Evolutionary conservation across 2,888 invertebrate genomes (phyloP), one percentile per base, ranked within the genome.

Genomic region (Agonopterix subpropinquella): DNA sequence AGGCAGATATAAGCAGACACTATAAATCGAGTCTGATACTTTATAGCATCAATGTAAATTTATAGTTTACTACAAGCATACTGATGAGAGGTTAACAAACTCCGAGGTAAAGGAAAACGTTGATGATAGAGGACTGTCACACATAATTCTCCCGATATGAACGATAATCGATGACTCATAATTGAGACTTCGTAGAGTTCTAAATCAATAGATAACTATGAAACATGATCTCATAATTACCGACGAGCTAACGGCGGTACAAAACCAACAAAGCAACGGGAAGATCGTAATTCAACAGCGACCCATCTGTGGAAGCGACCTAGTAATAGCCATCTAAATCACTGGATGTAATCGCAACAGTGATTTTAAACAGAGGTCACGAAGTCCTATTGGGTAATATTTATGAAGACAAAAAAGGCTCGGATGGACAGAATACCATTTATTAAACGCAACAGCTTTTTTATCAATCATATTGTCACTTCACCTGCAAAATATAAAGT

Each of bases 141-240:
- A 72, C 74, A 78, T 78, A 79, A 79, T 75, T 77, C 69, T 65
- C 70, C 64, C 70, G 66, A 64, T 67, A 62, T 64, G 61, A 65
- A 70, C 73, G 70, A 79, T 80, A 79, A 82, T 80, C 76, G 70
- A 74, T 80, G 79, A 80, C 72, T 81, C 78, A 77, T 80, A 84
- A 82, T 81, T 80, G 77, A 83, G 79, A 78, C 77, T 78, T 80
- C 65, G 75, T 67, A 74, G 68, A 77, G 75, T 75, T 81, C 81
- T 77, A 77, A 83, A 84, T 80, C 81, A 80, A 78, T 82, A 77
- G 77, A 77, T 78, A 77, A 80, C 73, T 77, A 80, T 73, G 79
- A 80, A 81, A 79, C 80, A 83, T 83, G 83, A 85, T 82, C 79
- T 78, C 77, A 80, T 86, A 86, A 86, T 86, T 81, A 81, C 75